Conservation (phyloP, 2,113 vertebrate genomes). For the Notothenia coriiceps region DNA sequence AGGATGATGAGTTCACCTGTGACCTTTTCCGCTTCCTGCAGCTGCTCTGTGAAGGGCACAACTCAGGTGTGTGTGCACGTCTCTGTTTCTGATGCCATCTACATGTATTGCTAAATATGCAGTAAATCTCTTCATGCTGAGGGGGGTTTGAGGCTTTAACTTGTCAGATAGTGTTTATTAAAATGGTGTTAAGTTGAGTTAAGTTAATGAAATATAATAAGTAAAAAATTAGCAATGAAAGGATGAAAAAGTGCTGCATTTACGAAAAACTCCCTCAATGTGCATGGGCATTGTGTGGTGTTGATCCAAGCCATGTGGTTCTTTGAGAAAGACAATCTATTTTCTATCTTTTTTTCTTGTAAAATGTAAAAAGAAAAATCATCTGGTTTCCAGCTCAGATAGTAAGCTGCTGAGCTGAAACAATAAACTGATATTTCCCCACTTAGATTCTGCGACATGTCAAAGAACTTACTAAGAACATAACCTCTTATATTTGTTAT, state of each 20-base stretch:
- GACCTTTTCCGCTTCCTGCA: slow-evolving; percentile 98
- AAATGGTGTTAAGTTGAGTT: too few species aligned
- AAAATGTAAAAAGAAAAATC: too few species aligned
- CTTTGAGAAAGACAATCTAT: too few species aligned
- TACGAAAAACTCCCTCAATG: too few species aligned
- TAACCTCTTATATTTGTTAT: neutral
- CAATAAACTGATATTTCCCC: neutral
- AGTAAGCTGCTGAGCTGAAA: neutral
- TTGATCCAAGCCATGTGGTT: too few species aligned
- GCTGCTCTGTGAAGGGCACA: slow-evolving; percentile 96
- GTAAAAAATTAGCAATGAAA: too few species aligned
- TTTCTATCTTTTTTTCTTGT: too few species aligned
- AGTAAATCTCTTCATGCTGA: neutral
- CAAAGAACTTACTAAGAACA: neutral
- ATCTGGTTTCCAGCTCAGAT: neutral
- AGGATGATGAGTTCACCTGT: slow-evolving; percentile 96
- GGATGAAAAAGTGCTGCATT: too few species aligned
- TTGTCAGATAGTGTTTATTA: neutral
- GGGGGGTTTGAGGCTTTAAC: neutral
- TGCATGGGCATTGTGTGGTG: too few species aligned
- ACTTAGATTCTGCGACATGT: neutral
- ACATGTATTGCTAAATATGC: too few species aligned
- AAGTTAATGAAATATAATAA: too few species aligned
- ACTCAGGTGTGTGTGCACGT: slow-evolving; percentile 88
- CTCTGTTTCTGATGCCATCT: too few species aligned